Evolutionary conservation across 2,888 invertebrate species (phyloP).

Genomic region (Pammene fasciana): DNA sequence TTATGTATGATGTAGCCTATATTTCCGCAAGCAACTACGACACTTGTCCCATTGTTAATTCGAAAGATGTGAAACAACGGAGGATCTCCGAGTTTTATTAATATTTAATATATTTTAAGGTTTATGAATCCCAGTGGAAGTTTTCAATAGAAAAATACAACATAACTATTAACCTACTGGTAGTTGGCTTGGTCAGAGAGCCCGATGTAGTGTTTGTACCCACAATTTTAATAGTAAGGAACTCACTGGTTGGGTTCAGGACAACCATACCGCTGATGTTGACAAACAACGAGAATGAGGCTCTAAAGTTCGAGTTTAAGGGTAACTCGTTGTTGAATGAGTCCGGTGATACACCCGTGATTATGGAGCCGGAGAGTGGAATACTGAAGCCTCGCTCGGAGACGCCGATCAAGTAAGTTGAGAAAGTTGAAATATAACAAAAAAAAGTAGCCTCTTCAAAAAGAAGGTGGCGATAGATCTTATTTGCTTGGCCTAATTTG

Average conservation of each 20-base stretch:
- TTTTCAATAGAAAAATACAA: conserved; percentile 84
- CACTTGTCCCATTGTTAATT: no score
- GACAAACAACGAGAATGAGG: conserved; percentile 81
- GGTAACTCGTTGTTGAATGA: conserved; percentile 82
- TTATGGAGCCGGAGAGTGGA: conserved; percentile 79
- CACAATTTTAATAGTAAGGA: conserved; percentile 83
- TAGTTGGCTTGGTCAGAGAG: conserved; percentile 86
- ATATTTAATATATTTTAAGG: conserved; percentile 49
- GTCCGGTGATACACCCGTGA: conserved; percentile 77
- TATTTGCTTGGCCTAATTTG: no score
- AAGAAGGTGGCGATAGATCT: no score
- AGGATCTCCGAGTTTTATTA: neutral
- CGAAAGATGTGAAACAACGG: no score
- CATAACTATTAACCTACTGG: conserved; percentile 81
- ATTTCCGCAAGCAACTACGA: no score
- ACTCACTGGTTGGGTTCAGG: conserved; percentile 84
- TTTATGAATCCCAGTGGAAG: conserved; percentile 86
- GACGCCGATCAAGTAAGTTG: conserved; percentile 78
- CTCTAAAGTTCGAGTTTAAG: conserved; percentile 78
- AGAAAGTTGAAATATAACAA: neutral
- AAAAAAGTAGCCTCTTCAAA: neutral
- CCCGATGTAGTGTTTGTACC: conserved; percentile 85
- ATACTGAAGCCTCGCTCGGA: conserved; percentile 73
- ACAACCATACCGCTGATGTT: conserved; percentile 71
- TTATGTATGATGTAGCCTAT: no score